Percentiles rank a stretch among this genome's conserved stretches.
Conservation (phyloP, 2,888 invertebrate species). For the Polyploca ridens region DNA sequence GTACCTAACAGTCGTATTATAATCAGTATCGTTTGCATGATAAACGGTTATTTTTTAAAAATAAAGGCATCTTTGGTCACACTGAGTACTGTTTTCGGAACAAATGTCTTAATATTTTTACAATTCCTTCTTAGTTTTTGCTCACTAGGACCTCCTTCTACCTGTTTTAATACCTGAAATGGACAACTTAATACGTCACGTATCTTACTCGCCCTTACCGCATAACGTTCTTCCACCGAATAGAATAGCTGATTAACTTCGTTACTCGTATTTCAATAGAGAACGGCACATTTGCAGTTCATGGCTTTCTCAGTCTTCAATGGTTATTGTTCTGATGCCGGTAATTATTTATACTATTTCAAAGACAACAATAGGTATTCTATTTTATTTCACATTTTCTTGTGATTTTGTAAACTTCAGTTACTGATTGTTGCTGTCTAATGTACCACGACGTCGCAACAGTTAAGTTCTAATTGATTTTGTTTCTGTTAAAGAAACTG, state of each 20-base stretch:
- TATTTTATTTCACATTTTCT: slow-evolving; percentile 1
- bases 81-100: neutral
- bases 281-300: slow-evolving; percentile 39
- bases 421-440: neutral
- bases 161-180: neutral
- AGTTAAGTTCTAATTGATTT: neutral
- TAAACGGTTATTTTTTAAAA: neutral
- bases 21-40: neutral
- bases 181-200: neutral
- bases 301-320: slow-evolving; percentile 45
- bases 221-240: neutral
- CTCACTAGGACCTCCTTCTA: neutral
- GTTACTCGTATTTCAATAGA: slow-evolving; percentile 34
- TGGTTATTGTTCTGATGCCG: slow-evolving; percentile 37
- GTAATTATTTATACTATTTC: slow-evolving; percentile 20
- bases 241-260: slow-evolving; percentile 30
- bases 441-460: neutral
- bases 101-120: neutral
- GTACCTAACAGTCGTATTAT: no score
- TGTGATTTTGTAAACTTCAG: neutral
- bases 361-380: slow-evolving; percentile 22
- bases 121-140: neutral
- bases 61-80: neutral
- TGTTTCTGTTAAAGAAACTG: neutral
- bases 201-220: neutral